Percentiles rank a stretch among this genome's conserved stretches.
These are phyloP conservation scores for Pseudopleuronectes americanus DNA, from an alignment of 2,797 vertebrate genomes.

Conservation along the genomic window DNA sequence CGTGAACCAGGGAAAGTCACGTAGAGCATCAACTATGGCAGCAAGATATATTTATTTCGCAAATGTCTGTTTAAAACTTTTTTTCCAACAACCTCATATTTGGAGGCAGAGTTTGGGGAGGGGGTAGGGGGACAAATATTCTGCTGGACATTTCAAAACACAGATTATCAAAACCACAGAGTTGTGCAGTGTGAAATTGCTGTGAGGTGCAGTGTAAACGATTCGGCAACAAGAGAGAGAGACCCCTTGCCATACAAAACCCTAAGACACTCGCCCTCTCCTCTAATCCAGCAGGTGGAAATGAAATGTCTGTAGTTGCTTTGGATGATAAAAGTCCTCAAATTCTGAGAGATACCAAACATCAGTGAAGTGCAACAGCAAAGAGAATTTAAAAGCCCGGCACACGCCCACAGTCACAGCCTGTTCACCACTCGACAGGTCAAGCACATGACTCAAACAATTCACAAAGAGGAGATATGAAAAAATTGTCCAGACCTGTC, in stretches of 20 bases:
- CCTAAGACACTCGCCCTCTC: constrained; percentile 14
- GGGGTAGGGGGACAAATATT: constrained; percentile 48
- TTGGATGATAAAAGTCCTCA: constrained; percentile 50
- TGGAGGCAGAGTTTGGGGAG: constrained; percentile 21
- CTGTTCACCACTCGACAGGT: constrained; percentile 5
- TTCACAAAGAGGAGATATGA: background rate
- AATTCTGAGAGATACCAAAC: constrained; percentile 45
- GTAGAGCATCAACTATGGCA: background rate
- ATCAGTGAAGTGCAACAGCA: constrained; percentile 48
- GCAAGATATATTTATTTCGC: constrained; percentile 5
- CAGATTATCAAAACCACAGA: constrained; percentile 54
- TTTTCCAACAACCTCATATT: constrained; percentile 24
- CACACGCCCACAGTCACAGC: constrained; percentile 6
- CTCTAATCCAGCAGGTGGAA: constrained; percentile 36
- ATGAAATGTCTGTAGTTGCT: constrained; percentile 47
- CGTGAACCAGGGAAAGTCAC: constrained; percentile 1
- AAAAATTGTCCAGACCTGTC: background rate
- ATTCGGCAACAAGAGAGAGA: constrained; percentile 38
- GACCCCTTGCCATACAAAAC: constrained; percentile 42
- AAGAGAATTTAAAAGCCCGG: constrained; percentile 33
- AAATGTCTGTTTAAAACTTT: constrained; percentile 13
- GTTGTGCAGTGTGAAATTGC: constrained; percentile 67
- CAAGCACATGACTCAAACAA: background rate
- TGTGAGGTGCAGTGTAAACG: constrained; percentile 50
- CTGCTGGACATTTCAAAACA: constrained; percentile 55